phyloP scores from a whole-genome alignment of 2,888 invertebrate genomes.

The Erpobdella octoculata region DNA sequence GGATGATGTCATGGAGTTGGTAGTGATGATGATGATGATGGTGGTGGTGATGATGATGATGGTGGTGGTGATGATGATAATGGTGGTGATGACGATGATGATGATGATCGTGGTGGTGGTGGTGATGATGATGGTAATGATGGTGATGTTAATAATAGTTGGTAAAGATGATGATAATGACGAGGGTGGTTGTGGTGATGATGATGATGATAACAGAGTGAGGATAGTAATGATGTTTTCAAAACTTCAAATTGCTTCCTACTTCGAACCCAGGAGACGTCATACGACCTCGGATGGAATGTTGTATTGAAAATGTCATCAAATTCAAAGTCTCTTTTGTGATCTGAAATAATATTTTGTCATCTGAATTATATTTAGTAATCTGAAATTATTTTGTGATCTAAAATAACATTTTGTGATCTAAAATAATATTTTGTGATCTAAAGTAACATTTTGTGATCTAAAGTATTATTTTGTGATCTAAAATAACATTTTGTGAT shows the following conservation, averaged over 20 bases:
- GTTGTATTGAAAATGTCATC: slow-evolving; percentile 32
- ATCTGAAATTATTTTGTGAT: neutral
- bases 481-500: neutral
- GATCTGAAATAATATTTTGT: slow-evolving; percentile 1
- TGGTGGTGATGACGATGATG: no score
- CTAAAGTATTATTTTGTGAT: neutral
- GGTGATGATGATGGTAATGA: neutral
- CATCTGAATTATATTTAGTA: neutral
- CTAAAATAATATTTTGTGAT: neutral
- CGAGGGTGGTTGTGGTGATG: no score
- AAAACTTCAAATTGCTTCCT: no score
- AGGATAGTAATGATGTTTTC: no score
- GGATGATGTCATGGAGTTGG: no score
- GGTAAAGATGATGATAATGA: no score
- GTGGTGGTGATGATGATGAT: no score
- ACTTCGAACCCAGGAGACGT: slow-evolving; percentile 26
- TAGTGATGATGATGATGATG: no score
- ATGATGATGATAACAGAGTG: no score
- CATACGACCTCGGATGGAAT: slow-evolving; percentile 26
- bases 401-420: neutral
- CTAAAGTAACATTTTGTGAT: neutral
- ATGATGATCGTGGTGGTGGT: neutral
- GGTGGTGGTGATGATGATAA: no score
- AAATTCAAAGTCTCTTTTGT: slow-evolving; percentile 29
- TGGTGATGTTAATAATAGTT: neutral